Conservation (phyloP, 2,888 invertebrate species). For the Hylaea fasciaria region DNA sequence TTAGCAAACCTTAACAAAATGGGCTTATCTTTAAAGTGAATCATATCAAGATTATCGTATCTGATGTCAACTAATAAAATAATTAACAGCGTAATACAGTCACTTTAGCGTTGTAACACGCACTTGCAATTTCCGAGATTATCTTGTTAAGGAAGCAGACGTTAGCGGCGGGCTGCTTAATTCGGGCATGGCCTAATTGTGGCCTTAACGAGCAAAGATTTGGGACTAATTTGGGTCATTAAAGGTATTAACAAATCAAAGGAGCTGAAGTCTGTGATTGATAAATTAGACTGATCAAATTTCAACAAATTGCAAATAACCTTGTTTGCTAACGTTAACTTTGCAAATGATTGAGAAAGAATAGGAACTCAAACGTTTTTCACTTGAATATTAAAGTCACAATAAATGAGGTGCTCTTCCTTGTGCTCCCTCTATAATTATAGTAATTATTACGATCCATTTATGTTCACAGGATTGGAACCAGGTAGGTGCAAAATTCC, state of each 20-base stretch:
- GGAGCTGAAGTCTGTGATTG: constrained; percentile 1
- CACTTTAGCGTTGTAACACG: constrained; percentile 13
- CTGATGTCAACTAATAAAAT: constrained; percentile 3
- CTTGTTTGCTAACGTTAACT: no score
- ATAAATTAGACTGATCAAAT: constrained; percentile 6
- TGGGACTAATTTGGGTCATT: constrained; percentile 4
- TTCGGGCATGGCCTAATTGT: constrained; percentile 31
- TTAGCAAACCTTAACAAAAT: background rate
- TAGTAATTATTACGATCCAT: no score
- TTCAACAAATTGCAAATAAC: background rate
- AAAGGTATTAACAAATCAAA: constrained; percentile 2
- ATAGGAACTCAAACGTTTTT: no score
- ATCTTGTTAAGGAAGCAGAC: constrained; percentile 32
- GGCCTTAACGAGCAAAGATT: constrained; percentile 6
- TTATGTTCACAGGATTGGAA: no score
- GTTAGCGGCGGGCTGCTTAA: constrained; percentile 17
- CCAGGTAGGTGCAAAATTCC: no score
- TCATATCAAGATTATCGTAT: background rate
- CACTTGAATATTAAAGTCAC: no score
- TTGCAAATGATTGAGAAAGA: no score
- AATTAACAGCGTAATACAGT: constrained; percentile 26
- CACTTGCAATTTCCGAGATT: constrained; percentile 29
- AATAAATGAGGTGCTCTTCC: no score
- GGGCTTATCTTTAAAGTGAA: background rate
- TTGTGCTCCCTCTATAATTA: no score